Evolutionary conservation across 2,797 vertebrate species (phyloP).

Genomic region (Trachurus trachurus): DNA sequence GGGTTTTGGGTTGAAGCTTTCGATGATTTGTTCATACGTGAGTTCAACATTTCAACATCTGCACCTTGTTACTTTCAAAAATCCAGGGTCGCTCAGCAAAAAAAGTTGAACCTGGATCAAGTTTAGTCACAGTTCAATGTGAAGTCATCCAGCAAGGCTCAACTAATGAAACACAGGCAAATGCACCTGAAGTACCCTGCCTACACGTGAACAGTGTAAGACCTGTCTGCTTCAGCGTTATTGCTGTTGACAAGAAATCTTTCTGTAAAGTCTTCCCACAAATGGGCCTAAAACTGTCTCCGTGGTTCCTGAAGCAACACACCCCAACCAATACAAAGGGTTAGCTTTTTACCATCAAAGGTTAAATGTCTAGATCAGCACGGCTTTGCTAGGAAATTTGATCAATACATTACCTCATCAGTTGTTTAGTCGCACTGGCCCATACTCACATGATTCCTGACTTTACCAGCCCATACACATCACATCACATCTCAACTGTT

Average conservation of each 20-base stretch:
- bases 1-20: neutral
- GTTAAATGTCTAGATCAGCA: constrained; percentile 22
- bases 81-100: neutral
- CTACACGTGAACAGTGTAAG: neutral
- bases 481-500: constrained; percentile 16
- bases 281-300: neutral
- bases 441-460: constrained; percentile 2
- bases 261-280: constrained; percentile 1
- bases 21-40: neutral
- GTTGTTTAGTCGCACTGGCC: constrained; percentile 12
- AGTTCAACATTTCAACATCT: constrained; percentile 8
- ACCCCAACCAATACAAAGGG: neutral
- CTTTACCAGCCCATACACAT: neutral
- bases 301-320: neutral
- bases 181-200: neutral
- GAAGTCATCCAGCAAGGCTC: constrained; percentile 14
- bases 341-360: constrained; percentile 8
- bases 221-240: no score
- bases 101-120: constrained; percentile 9
- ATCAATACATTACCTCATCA: constrained; percentile 41
- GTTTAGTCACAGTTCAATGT: constrained; percentile 12
- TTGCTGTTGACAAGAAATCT: no score
- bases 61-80: constrained; percentile 7
- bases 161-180: constrained; percentile 36
- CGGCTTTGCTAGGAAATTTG: constrained; percentile 10